Percentiles rank a stretch among this genome's conserved stretches.
phyloP scores from a whole-genome alignment of 2,113 vertebrate genomes.

The Dipodomys stephensi region DNA sequence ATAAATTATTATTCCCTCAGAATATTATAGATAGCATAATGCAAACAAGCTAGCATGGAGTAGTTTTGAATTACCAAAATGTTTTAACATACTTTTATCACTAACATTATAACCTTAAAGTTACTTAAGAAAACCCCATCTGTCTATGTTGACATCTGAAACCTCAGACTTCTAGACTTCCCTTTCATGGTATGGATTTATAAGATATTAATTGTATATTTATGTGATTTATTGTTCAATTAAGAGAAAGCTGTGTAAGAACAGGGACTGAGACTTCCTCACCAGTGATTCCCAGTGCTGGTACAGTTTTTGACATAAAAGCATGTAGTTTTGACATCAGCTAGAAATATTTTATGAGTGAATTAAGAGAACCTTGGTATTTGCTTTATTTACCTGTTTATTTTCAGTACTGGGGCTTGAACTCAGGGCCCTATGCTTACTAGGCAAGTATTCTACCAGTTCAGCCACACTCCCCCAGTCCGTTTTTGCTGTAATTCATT shows the following conservation, averaged over 20 bases:
- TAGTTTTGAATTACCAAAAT: background rate
- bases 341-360: slow-evolving; percentile 42
- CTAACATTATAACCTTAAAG: background rate
- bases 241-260: background rate
- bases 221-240: background rate
- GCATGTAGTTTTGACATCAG: background rate
- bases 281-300: background rate
- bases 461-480: no score
- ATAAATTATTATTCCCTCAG: background rate
- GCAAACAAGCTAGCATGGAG: slow-evolving; percentile 10
- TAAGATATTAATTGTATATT: background rate
- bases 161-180: background rate
- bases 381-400: background rate
- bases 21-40: background rate
- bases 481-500: no score
- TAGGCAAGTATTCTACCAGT: no score
- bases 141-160: background rate
- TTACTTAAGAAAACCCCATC: background rate
- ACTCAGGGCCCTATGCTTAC: no score
- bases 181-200: background rate
- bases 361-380: slow-evolving; percentile 6
- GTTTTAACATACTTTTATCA: background rate
- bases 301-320: background rate
- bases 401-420: no score
- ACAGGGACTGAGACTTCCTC: background rate